Evolutionary conservation across 2,888 invertebrate species (phyloP).

Genomic region (Diloba caeruleocephala): DNA sequence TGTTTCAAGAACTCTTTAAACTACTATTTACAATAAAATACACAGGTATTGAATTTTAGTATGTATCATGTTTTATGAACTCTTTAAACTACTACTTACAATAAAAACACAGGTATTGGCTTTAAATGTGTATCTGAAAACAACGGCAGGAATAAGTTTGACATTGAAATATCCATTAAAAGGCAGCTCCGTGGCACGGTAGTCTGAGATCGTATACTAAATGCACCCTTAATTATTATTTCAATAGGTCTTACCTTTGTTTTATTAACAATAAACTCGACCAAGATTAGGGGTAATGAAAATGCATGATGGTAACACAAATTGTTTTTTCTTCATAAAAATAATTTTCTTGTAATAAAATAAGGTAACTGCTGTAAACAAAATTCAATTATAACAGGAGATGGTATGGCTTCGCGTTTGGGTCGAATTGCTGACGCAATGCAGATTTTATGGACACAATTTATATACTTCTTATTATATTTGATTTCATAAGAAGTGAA

Average conservation of each 20-base stretch:
- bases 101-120: not conserved
- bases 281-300: constrained; percentile 71
- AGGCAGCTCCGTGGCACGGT: constrained; percentile 3
- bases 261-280: constrained; percentile 71
- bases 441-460: constrained; percentile 18
- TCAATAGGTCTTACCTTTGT: constrained; percentile 59
- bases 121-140: constrained; percentile 34
- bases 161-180: constrained; percentile 49
- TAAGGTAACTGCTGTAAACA: constrained; percentile 63
- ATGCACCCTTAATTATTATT: constrained; percentile 44
- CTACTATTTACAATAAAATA: too few relatives aligned
- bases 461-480: constrained; percentile 24
- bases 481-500: constrained; percentile 21
- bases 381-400: constrained; percentile 72
- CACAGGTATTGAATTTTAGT: not conserved
- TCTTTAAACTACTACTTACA: not conserved
- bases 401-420: constrained; percentile 1
- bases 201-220: constrained; percentile 24
- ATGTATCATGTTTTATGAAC: constrained; percentile 1
- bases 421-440: constrained; percentile 8
- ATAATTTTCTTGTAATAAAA: constrained; percentile 75
- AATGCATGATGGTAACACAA: constrained; percentile 62
- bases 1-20: too few relatives aligned
- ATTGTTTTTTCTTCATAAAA: constrained; percentile 63
- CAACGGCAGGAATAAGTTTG: constrained; percentile 42